Conservation (phyloP, 2,113 vertebrate genomes). For the Aramus guarauna region DNA sequence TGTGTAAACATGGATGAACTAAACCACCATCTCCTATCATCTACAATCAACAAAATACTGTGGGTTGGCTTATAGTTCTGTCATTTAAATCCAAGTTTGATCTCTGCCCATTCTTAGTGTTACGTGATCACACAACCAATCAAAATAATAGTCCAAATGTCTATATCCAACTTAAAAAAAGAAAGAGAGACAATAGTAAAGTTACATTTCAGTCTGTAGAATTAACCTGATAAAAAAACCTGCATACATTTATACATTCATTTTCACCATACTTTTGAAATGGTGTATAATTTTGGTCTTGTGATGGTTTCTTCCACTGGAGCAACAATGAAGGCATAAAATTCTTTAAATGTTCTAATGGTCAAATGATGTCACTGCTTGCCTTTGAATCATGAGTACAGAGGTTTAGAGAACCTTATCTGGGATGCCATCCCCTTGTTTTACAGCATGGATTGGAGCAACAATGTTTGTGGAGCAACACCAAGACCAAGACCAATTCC, state of each 20-base stretch:
- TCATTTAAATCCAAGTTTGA: neutral
- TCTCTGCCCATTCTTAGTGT: neutral
- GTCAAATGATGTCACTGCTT: neutral
- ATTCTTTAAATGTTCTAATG: neutral
- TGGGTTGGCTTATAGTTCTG: neutral
- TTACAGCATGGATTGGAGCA: neutral
- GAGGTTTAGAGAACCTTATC: neutral
- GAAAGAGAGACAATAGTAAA: neutral
- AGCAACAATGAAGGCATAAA: no score
- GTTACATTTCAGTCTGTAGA: neutral
- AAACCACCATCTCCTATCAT: neutral
- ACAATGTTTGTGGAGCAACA: no score
- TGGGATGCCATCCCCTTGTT: neutral
- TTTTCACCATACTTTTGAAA: neutral
- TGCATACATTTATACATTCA: neutral
- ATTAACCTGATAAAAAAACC: neutral
- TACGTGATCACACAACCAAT: neutral
- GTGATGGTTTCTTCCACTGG: neutral
- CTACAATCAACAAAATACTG: neutral
- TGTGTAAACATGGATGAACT: neutral
- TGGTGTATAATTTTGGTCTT: neutral
- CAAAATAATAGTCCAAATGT: neutral
- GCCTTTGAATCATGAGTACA: neutral
- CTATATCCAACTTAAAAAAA: neutral
- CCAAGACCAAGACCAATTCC: neutral